Percentiles rank a stretch among this genome's conserved stretches.
These are phyloP conservation scores for Amaurobius ferox DNA, from an alignment of 2,888 invertebrate genomes.

Conservation along the genomic window DNA sequence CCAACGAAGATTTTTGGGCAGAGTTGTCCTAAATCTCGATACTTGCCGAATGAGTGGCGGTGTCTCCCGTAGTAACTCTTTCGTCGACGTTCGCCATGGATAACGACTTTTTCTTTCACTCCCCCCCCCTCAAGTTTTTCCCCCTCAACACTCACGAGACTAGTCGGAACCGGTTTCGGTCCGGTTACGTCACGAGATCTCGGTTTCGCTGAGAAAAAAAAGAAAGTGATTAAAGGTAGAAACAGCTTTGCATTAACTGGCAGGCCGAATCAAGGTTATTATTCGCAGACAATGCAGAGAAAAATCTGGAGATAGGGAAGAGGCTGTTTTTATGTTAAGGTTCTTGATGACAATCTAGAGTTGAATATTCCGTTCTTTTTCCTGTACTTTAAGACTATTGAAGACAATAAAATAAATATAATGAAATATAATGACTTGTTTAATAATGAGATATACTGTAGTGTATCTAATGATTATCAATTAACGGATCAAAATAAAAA, in stretches of 20 bases:
- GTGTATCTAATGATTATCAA: no score
- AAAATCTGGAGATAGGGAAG: conserved; percentile 2
- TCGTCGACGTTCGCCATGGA: conserved; percentile 57
- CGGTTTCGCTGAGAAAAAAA: neutral
- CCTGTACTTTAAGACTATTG: neutral
- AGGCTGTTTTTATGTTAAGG: neutral
- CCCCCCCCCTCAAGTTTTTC: conserved; percentile 3
- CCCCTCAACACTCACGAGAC: conserved; percentile 30
- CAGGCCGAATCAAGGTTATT: conserved; percentile 46
- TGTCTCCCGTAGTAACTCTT: conserved; percentile 57
- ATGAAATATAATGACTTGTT: neutral
- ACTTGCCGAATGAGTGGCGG: conserved; percentile 20
- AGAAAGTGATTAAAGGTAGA: conserved; percentile 19
- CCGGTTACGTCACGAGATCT: conserved; percentile 50
- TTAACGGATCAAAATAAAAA: no score
- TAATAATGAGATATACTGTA: no score
- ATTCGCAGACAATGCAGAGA: conserved; percentile 17
- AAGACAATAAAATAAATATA: neutral
- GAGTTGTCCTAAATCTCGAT: conserved; percentile 28
- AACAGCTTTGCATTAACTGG: conserved; percentile 22
- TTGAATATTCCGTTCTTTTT: neutral
- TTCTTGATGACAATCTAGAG: neutral
- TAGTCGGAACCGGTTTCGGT: conserved; percentile 54
- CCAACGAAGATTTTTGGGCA: neutral
- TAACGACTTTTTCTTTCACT: conserved; percentile 49